Conservation (phyloP, 2,113 vertebrate genomes). For the Syrmaticus mikado region DNA sequence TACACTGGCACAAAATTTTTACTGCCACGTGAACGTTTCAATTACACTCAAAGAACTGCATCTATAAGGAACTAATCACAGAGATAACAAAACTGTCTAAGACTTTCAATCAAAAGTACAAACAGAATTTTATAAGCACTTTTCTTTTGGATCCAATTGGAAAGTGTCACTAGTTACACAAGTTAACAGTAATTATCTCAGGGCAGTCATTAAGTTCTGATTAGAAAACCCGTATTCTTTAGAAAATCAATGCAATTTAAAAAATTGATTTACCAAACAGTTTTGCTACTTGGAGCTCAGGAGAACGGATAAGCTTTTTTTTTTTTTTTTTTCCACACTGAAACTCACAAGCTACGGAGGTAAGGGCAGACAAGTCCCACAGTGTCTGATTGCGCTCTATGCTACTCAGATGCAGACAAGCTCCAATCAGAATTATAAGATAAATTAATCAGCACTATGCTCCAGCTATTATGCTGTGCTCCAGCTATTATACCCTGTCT, state of each 20-base stretch:
- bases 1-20: background rate
- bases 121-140: background rate
- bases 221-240: conserved; percentile 29
- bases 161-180: conserved; percentile 43
- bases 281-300: conserved; percentile 1
- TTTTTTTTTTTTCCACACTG: background rate
- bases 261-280: conserved; percentile 36
- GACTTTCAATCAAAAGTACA: conserved; percentile 35
- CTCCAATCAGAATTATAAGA: background rate
- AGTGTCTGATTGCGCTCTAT: background rate
- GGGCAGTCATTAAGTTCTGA: conserved; percentile 44
- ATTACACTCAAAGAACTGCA: background rate
- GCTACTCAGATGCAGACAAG: background rate
- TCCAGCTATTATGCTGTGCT: background rate
- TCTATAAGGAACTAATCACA: conserved; percentile 6
- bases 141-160: conserved; percentile 10
- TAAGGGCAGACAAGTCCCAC: background rate
- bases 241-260: conserved; percentile 53
- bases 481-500: background rate
- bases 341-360: background rate
- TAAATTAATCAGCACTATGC: background rate
- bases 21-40: background rate
- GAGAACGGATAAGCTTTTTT: background rate
- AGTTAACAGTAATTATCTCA: conserved; percentile 57
- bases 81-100: background rate